phyloP scores from a whole-genome alignment of 1,140 invertebrate species.

The Nomia melanderi region DNA sequence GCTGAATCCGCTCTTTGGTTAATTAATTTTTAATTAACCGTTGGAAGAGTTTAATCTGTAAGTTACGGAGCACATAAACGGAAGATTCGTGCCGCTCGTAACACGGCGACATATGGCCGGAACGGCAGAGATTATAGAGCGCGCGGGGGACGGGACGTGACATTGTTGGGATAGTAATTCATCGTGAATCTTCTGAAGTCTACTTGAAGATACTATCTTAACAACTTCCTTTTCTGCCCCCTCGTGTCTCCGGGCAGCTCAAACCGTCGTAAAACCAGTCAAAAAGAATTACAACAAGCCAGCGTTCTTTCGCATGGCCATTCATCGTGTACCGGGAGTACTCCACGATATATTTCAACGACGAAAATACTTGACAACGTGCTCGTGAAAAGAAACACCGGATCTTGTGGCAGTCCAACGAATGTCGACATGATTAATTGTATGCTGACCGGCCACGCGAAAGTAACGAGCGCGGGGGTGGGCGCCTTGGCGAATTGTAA shows the following conservation, averaged over 20 bases:
- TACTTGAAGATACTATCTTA: neutral
- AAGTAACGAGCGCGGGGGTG: slow-evolving; percentile 16
- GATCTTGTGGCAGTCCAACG: slow-evolving; percentile 1
- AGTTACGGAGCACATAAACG: neutral
- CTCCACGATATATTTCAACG: slow-evolving; percentile 12
- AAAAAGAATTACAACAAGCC: slow-evolving; percentile 4
- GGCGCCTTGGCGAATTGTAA: neutral
- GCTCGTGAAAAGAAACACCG: slow-evolving; percentile 11
- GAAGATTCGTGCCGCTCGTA: neutral
- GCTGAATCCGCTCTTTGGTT: neutral
- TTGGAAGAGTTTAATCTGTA: neutral
- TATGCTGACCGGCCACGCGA: neutral
- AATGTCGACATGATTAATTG: slow-evolving; percentile 38
- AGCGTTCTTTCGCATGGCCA: neutral
- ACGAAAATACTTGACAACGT: slow-evolving; percentile 34
- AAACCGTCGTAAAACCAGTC: neutral
- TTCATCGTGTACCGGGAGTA: neutral
- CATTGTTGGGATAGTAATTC: neutral
- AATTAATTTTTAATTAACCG: slow-evolving; percentile 17
- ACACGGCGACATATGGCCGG: no score
- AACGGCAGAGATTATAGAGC: no score
- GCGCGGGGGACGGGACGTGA: neutral
- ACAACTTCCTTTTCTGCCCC: neutral
- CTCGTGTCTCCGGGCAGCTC: no score
- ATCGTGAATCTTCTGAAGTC: neutral